Conservation (phyloP, 37 sponge, comb jelly and placozoan genomes). For the Aplysina aerophoba region DNA sequence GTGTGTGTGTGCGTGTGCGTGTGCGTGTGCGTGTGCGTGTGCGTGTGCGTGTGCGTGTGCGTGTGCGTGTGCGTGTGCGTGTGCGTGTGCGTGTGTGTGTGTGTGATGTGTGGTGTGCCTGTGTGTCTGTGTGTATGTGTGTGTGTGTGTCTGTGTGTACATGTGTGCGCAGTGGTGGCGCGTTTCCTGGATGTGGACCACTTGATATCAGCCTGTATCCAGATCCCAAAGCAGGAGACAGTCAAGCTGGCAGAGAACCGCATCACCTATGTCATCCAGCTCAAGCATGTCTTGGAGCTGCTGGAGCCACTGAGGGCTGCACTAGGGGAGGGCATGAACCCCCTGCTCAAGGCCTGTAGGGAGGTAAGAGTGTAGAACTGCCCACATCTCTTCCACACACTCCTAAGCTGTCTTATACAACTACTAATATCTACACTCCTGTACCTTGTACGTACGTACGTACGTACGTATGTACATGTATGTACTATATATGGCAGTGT, state of each 20-base stretch:
- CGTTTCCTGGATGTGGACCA: conserved; percentile 94
- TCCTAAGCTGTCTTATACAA: not conserved
- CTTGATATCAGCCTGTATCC: conserved; percentile 79
- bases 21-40: conserved; percentile 28
- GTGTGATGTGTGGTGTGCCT: not conserved
- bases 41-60: conserved; percentile 45
- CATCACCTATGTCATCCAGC: conserved; percentile 83
- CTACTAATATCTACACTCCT: no score
- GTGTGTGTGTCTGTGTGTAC: not conserved
- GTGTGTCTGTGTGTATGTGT: conserved; percentile 3
- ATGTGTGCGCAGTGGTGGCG: conserved; percentile 54
- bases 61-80: conserved; percentile 26
- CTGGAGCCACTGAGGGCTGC: conserved; percentile 77
- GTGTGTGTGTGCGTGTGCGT: conserved; percentile 28
- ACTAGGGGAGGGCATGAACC: conserved; percentile 62
- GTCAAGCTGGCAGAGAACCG: conserved; percentile 89
- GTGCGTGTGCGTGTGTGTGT: conserved; percentile 39
- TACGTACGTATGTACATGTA: not conserved
- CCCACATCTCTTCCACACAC: not conserved
- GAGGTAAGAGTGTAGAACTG: no score
- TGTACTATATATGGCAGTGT: not conserved
- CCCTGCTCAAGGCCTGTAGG: conserved; percentile 75
- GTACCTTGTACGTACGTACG: no score
- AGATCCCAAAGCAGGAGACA: conserved; percentile 92
- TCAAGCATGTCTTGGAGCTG: conserved; percentile 94